These are phyloP conservation scores for Pimpla rufipes DNA, from an alignment of 2,888 invertebrate species.

Conservation along the genomic window DNA sequence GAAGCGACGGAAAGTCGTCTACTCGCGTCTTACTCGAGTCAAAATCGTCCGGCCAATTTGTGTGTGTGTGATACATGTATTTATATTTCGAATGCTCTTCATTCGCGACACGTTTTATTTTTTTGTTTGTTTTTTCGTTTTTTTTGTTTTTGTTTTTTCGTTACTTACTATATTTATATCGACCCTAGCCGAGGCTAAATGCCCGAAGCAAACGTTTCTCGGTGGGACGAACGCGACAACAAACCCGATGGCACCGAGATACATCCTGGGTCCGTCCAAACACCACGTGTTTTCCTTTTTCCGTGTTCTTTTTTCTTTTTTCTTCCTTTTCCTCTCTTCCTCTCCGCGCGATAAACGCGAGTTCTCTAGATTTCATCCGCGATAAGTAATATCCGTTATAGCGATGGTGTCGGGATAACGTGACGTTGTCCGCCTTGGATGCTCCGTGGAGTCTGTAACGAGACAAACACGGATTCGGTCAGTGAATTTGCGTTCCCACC, in stretches of 20 bases:
- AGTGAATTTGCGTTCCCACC: not conserved
- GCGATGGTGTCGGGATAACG: conserved; percentile 60
- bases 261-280: conserved; percentile 48
- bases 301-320: not conserved
- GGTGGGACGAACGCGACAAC: conserved; percentile 46
- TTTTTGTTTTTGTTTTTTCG: conserved; percentile 11
- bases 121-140: not conserved
- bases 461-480: conserved; percentile 12
- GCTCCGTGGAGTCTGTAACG: conserved; percentile 53
- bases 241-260: conserved; percentile 47
- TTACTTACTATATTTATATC: conserved; percentile 61
- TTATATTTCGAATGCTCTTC: conserved; percentile 49
- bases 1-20: conserved; percentile 57
- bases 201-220: conserved; percentile 41
- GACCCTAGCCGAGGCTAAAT: conserved; percentile 48
- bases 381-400: conserved; percentile 59
- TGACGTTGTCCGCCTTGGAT: conserved; percentile 48
- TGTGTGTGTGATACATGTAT: conserved; percentile 35
- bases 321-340: not conserved
- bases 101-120: conserved; percentile 55
- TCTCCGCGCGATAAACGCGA: conserved; percentile 7
- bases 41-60: conserved; percentile 62
- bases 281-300: conserved; percentile 32
- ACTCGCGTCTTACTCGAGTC: conserved; percentile 42
- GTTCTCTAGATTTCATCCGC: conserved; percentile 46